phyloP scores from a whole-genome alignment of 2,113 vertebrate genomes.

The Phoenicopterus ruber region DNA sequence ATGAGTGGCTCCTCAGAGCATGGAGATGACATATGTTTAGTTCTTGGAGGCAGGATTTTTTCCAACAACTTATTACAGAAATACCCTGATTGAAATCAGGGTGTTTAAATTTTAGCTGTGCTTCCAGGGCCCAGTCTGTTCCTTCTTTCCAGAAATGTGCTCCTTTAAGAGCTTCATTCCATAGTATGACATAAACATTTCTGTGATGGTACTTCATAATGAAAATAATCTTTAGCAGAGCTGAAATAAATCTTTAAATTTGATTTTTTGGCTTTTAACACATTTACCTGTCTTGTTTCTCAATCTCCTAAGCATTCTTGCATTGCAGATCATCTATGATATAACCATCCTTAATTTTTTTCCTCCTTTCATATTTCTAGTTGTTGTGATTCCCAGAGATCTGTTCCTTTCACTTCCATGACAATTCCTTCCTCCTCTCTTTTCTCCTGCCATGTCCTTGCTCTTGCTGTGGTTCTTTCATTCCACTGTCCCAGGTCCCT shows the following conservation, averaged over 20 bases:
- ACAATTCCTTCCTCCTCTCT: background rate
- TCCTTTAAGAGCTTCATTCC: background rate
- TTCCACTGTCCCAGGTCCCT: background rate
- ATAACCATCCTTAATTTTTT: background rate
- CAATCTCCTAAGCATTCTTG: background rate
- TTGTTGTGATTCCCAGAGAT: background rate
- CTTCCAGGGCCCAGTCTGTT: background rate
- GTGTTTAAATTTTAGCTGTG: background rate
- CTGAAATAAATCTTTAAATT: background rate
- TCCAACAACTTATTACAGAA: background rate
- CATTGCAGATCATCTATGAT: background rate
- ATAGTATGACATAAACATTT: background rate
- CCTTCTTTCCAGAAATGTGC: background rate
- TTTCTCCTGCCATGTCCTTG: background rate
- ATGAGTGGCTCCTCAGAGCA: background rate
- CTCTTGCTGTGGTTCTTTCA: background rate
- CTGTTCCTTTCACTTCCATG: background rate
- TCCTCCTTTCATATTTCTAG: background rate
- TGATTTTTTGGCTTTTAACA: background rate
- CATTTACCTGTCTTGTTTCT: background rate
- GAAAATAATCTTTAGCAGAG: background rate
- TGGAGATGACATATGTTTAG: background rate
- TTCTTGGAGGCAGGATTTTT: background rate
- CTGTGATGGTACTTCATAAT: background rate
- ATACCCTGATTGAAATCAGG: background rate